Conservation (phyloP, 2,797 vertebrate genomes). For the Anolis apletophallus region DNA sequence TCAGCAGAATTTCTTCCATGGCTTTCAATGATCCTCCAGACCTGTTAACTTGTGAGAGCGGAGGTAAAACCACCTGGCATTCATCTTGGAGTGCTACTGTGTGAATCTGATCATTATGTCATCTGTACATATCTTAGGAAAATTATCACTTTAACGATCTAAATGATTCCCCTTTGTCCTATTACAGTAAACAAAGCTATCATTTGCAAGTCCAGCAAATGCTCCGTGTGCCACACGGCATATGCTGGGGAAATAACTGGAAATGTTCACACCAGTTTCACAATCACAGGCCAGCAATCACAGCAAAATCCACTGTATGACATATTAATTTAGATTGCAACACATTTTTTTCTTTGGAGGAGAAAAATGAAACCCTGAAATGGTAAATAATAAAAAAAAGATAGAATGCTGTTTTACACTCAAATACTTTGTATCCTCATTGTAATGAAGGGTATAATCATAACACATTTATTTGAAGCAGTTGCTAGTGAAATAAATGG, state of each 20-base stretch:
- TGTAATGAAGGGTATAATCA: not conserved
- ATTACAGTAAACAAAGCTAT: not conserved
- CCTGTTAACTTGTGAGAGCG: not conserved
- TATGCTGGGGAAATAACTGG: not conserved
- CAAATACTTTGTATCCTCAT: too few species aligned
- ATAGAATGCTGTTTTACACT: not conserved
- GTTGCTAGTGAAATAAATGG: not conserved
- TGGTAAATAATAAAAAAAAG: not conserved
- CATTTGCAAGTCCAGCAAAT: not conserved
- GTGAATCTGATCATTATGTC: not conserved
- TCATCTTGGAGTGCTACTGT: not conserved
- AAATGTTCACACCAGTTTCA: not conserved
- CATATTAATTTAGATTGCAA: not conserved
- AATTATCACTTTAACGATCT: not conserved
- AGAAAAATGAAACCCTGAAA: not conserved
- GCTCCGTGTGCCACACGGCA: not conserved
- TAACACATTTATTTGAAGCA: not conserved
- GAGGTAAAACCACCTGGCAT: not conserved
- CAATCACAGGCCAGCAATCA: not conserved
- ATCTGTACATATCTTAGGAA: not conserved
- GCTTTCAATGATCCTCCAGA: not conserved
- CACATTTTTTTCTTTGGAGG: not conserved
- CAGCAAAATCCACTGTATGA: not conserved
- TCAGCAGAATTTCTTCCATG: not conserved
- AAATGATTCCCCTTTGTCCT: not conserved